Percentiles rank a stretch among this genome's conserved stretches.
phyloP scores from a whole-genome alignment of 2,113 vertebrate species.

The Tiliqua scincoides region DNA sequence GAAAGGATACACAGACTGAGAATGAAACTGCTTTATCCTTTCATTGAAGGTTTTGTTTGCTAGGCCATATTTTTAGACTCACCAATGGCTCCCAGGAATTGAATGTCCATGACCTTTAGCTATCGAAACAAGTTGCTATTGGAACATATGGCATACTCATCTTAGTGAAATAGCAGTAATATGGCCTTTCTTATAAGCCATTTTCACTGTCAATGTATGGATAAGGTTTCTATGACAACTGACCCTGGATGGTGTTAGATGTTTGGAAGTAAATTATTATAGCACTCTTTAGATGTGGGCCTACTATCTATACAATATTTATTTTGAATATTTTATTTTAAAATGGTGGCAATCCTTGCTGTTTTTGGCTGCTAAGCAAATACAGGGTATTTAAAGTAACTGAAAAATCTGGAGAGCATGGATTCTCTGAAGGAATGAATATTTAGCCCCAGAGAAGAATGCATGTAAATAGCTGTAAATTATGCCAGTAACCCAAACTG shows the following conservation, averaged over 20 bases:
- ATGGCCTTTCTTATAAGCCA: not conserved
- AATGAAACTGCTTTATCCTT: not conserved
- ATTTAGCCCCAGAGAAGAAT: not conserved
- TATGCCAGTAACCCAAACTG: constrained; percentile 33
- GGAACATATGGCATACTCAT: not conserved
- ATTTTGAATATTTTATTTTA: not conserved
- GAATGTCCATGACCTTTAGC: not conserved
- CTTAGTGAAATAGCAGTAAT: not conserved
- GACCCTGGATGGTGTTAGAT: not conserved
- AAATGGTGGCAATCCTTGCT: not conserved
- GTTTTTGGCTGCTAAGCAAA: not conserved
- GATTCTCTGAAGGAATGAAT: not conserved
- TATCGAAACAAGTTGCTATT: not conserved
- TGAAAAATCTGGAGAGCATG: constrained; percentile 8
- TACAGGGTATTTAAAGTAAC: not conserved
- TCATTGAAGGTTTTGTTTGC: not conserved
- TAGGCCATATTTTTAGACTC: not conserved
- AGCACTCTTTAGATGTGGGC: not conserved
- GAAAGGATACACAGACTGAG: not conserved
- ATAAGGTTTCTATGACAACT: not conserved
- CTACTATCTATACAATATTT: not conserved
- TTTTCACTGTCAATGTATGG: not conserved
- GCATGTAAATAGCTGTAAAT: constrained; percentile 8
- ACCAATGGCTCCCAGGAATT: not conserved
- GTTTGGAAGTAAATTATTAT: not conserved